Evolutionary conservation across 2,797 vertebrate species (phyloP).

Genomic region (Muscicapa comitata): DNA sequence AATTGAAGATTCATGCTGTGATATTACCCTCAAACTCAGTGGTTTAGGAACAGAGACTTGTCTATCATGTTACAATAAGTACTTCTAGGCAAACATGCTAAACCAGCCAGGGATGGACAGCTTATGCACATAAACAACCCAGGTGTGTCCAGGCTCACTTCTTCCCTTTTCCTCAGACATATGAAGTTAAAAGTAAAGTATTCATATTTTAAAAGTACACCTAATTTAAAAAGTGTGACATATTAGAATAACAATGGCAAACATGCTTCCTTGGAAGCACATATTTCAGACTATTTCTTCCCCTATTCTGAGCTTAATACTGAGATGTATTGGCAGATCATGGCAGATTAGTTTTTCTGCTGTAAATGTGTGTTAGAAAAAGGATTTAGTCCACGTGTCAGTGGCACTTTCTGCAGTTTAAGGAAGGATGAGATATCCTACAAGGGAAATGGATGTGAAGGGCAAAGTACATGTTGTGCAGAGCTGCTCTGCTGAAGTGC

Average conservation of each 20-base stretch:
- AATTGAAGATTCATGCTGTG: neutral
- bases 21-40: neutral
- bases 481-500: neutral
- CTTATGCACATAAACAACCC: neutral
- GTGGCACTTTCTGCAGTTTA: neutral
- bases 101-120: neutral
- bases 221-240: neutral
- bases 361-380: neutral
- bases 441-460: neutral
- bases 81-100: neutral
- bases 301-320: neutral
- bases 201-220: neutral
- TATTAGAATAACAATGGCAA: neutral
- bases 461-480: rapidly evolving
- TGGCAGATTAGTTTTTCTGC: neutral
- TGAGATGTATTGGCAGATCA: neutral
- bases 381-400: neutral
- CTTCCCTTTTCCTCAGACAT: neutral
- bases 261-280: neutral
- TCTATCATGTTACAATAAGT: neutral
- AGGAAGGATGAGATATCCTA: neutral
- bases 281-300: neutral
- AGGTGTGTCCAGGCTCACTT: neutral
- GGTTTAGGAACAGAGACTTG: neutral
- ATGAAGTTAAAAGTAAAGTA: neutral